Evolutionary conservation across 2,797 vertebrate species (phyloP), one percentile per base, ranked within the genome.

Genomic region (Coendou prehensilis): DNA sequence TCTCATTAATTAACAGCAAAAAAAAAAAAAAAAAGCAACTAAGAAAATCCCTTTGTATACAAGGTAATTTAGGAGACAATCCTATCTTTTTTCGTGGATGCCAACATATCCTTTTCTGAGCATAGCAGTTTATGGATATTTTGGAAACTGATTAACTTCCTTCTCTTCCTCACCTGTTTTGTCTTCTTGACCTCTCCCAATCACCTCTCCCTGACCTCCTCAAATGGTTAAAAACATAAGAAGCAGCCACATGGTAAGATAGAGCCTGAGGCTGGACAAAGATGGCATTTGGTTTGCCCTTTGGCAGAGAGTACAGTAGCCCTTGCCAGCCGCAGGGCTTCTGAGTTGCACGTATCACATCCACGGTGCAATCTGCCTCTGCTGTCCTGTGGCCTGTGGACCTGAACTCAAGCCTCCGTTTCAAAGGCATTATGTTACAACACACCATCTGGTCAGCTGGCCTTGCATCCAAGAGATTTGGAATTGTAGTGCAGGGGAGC

Each of bases 381-480:
- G 20, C 61, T 81, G 85, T 95, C 97, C 95, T 0, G 0, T 96
- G 97, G 90, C 94, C 97, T 94, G 71, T 96, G 98, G 98, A 94
- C 97, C 97, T 97, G 96, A 98, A 96, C 95, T 96, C 94, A 56
- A 8, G 95, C 96, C 98, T 97, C 89, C 87, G 50, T 98, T 97
- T 97, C 97, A 85, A 94, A 93, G 59, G 71, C 96, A 94, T 91
- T 97, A 61, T 96, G 91, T 88, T n/a, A 90, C 75, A 83, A 87
- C 80, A 33, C 37, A 71, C 98, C 98, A 98, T 98, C 98, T 98
- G 98, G 97, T 97, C 97, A 96, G 86, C 78, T 63, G 88, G 54
- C 92, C 97, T 97, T 30, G 57, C 5, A 54, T 97, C 94, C 93
- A 81, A 97, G 97, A 98, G 71, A 86, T 97, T 97, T 94, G 96